Evolutionary conservation across 2,113 vertebrate genomes (phyloP).

Genomic region (Gavia stellata): DNA sequence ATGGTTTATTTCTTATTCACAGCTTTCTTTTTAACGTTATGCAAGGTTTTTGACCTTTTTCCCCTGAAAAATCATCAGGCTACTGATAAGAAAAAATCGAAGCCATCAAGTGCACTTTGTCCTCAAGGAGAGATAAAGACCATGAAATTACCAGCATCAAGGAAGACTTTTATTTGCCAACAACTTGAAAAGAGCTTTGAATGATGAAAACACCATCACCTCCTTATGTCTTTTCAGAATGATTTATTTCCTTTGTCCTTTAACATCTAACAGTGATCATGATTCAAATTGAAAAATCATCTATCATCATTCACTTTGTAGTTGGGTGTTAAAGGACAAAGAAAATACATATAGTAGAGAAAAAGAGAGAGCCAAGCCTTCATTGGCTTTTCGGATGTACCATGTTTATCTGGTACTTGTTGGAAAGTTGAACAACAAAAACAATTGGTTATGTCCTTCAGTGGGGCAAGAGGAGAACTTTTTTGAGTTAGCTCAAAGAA

Average conservation of each 20-base stretch:
- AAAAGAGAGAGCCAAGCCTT: neutral
- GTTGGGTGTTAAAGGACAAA: conserved; percentile 30
- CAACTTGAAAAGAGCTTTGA: neutral
- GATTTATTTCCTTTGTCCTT: conserved; percentile 54
- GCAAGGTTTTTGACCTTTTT: neutral
- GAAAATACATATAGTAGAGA: neutral
- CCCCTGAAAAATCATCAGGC: neutral
- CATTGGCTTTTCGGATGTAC: neutral
- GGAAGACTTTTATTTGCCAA: conserved; percentile 13
- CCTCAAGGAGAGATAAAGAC: neutral
- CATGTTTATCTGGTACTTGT: neutral
- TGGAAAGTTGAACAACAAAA: neutral
- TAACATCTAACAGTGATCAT: conserved; percentile 26
- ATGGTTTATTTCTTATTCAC: neutral
- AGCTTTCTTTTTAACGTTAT: neutral
- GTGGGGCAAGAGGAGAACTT: neutral
- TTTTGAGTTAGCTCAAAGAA: neutral
- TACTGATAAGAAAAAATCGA: neutral
- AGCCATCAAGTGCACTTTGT: neutral
- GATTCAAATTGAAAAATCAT: conserved; percentile 52
- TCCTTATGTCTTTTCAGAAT: conserved; percentile 24
- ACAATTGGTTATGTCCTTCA: neutral
- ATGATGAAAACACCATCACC: neutral
- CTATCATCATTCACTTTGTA: conserved; percentile 38
- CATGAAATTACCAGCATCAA: neutral